A percentile compares a stretch with the other conserved stretches of the same genome.
phyloP scores from a whole-genome alignment of 2,888 invertebrate species.

The Rhagophthalmus giganteus region DNA sequence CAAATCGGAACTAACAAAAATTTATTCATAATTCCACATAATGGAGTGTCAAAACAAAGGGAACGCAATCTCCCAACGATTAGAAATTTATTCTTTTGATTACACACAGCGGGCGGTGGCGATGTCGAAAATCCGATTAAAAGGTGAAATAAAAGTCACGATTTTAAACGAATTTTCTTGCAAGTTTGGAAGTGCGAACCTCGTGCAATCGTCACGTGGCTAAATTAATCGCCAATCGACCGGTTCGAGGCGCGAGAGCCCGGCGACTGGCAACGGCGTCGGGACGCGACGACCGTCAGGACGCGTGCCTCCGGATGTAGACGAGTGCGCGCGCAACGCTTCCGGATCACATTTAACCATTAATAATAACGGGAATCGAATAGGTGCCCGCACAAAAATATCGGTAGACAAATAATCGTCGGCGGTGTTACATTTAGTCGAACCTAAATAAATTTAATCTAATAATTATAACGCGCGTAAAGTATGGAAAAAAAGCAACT shows the following conservation, averaged over 20 bases:
- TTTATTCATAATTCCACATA: too few relatives aligned
- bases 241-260: slow-evolving; percentile 46
- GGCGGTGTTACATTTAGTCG: too few relatives aligned
- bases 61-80: too few relatives aligned
- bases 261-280: slow-evolving; percentile 51
- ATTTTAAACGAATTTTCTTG: not conserved
- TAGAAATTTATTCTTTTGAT: too few relatives aligned
- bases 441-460: too few relatives aligned
- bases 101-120: too few relatives aligned
- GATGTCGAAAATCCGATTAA: not conserved
- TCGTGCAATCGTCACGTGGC: slow-evolving; percentile 38
- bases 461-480: too few relatives aligned
- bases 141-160: not conserved
- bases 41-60: too few relatives aligned
- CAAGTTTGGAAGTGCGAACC: slow-evolving; percentile 4
- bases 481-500: not conserved
- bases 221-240: slow-evolving; percentile 40
- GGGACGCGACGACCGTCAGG: slow-evolving; percentile 53
- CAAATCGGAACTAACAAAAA: too few relatives aligned
- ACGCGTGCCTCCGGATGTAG: slow-evolving; percentile 55
- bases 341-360: slow-evolving; percentile 44
- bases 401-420: not conserved
- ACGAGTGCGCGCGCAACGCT: slow-evolving; percentile 60
- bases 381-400: not conserved
- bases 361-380: slow-evolving; percentile 12